Base-by-base conservation (phyloP, 1,140 invertebrate genomes). In the Aporrectodea caliginosa region DNA sequence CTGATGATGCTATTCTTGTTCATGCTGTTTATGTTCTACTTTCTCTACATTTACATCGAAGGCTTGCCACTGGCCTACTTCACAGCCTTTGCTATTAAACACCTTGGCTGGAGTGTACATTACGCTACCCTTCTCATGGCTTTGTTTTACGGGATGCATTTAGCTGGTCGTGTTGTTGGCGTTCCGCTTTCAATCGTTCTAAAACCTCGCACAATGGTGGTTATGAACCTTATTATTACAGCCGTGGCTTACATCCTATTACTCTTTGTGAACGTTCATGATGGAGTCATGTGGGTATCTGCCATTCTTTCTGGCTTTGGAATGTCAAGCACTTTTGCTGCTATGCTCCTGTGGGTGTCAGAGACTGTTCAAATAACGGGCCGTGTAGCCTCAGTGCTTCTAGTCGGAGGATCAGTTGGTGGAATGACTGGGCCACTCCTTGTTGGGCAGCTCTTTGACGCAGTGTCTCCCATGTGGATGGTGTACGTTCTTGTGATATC, bases 281-380 rank as follows among this genome's bases (percentile, higher is more conserved):
- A 1, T 0, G 16, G 27, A n/a, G 29, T 76, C 30, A 35, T 35
- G 1, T 76, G 75, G 75, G 31, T 68, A 2, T 12, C 33, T 1
- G 75, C 29, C 12, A 43, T 35, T 1, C 16, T 76, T 32, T 32
- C 75, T 22, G 75, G 75, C 33, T 68, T 43, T 43, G 75, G 75
- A 1, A 35, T 76, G 12, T 76, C 75, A 58, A 76, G 27, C 31
- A 76, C 75, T 27, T 76, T 76, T 76, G 32, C 75, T 2, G 16
- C 75, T 2, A 76, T 30, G 33, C 32, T 76, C 29, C 75, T 76
- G 1, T 76, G 75, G 75, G 35, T 76, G 43, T 76, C 75, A 16
- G 75, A 76, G n/a, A 76, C 35, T 29, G 35, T 43, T 1, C 75
- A 31, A 14, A 29, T 76, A 14, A 43, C 35, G n/a, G 75, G 75